phyloP scores from a whole-genome alignment of 2,888 invertebrate species.

The Heliconius ismenius region DNA sequence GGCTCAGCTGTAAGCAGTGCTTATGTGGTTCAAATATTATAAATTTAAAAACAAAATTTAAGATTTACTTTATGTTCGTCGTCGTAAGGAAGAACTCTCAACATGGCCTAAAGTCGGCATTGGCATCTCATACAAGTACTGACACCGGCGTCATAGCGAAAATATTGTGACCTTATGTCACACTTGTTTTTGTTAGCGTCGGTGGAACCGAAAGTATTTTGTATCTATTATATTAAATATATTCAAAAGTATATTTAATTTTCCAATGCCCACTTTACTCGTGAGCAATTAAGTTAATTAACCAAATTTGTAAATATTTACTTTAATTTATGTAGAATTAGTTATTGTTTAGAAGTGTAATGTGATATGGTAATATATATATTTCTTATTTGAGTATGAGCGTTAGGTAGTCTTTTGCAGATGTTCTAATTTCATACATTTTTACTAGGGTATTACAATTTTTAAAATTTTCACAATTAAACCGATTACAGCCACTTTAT shows the following conservation, averaged over 20 bases:
- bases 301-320: slow-evolving; percentile 74
- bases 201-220: not conserved
- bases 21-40: not conserved
- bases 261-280: not conserved
- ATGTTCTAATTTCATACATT: slow-evolving; percentile 34
- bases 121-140: not conserved
- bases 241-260: not conserved
- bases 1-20: slow-evolving; percentile 10
- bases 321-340: slow-evolving; percentile 66
- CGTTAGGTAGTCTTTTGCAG: slow-evolving; percentile 49
- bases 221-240: too few species aligned
- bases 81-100: slow-evolving; percentile 4
- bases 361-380: slow-evolving; percentile 69
- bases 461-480: slow-evolving; percentile 27
- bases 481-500: slow-evolving; percentile 29
- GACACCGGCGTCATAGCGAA: not conserved
- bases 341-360: slow-evolving; percentile 61
- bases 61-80: not conserved
- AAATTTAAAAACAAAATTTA: not conserved
- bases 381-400: slow-evolving; percentile 45
- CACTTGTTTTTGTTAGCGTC: not conserved
- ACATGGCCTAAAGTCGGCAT: slow-evolving; percentile 3
- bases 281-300: slow-evolving; percentile 26
- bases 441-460: slow-evolving; percentile 29
- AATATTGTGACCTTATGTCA: not conserved